phyloP scores from a whole-genome alignment of 2,113 vertebrate genomes.

The Nanorana parkeri region DNA sequence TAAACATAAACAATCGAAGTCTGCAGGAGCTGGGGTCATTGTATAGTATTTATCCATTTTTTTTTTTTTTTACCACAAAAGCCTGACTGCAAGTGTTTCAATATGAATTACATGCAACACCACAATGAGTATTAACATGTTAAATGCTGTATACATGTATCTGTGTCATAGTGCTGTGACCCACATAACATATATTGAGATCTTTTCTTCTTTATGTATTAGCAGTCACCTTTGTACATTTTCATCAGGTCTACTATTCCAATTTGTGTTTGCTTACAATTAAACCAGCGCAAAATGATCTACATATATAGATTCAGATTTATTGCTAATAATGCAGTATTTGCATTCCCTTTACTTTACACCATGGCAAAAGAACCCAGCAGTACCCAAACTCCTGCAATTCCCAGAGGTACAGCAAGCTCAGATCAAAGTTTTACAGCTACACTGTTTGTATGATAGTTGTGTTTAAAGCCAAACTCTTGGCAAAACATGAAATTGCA shows the following conservation, averaged over 20 bases:
- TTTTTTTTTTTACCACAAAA: neutral
- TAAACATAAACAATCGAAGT: constrained; percentile 8
- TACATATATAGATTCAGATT: neutral
- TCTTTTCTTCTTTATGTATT: no score
- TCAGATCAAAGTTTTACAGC: neutral
- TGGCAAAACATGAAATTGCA: no score
- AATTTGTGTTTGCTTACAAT: no score
- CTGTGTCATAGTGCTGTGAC: no score
- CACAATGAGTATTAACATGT: no score
- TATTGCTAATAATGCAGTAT: neutral
- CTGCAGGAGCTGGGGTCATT: neutral
- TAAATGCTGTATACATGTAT: no score
- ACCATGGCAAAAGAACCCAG: neutral
- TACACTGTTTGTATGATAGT: neutral
- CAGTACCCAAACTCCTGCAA: neutral
- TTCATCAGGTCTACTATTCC: no score
- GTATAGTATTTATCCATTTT: neutral
- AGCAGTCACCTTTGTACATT: no score
- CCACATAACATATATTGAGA: no score
- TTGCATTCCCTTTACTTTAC: no score
- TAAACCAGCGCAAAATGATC: no score
- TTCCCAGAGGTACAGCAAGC: neutral
- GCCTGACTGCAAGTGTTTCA: neutral
- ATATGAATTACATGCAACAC: no score
- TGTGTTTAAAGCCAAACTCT: neutral